Evolutionary conservation across 2,888 invertebrate genomes (phyloP), one percentile per base, ranked within the genome.

Genomic region (Tetranychus piercei): DNA sequence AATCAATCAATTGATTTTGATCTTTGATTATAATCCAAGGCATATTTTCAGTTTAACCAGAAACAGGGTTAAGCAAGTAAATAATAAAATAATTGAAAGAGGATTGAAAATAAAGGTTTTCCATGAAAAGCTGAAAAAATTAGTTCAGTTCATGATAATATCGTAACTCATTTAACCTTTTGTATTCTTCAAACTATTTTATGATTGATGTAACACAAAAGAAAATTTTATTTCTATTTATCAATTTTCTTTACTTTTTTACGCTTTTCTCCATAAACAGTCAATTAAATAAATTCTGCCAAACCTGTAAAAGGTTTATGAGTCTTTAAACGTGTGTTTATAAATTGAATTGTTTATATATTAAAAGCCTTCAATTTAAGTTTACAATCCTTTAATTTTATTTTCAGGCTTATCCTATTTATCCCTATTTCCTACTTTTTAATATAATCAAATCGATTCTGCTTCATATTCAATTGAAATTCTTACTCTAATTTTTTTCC

Each of bases 361-460:
- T 55, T 55, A 55, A 55, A 15, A 55, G 15, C 6, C 55, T 55
- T 55, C 55, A 15, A 55, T 55, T 55, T 15, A 15, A 55, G 9
- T 55, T 55, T 55, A 2, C 9, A 55, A 55, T 55, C 55, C 11
- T 55, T 6, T 55, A 55, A 55, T 55, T 55, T 55, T 34, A 34
- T 34, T 34, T 15, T 55, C 55, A 55, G 55, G 55, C 55, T 55
- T 55, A 55, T 55, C 55, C 55, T 55, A 9, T 55, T 55, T 55
- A 9, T 55, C 55, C 9, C 15, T 15, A 55, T 55, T 9, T 55
- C 55, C 15, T 55, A 9, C 15, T 55, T 55, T 55, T 55, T 5
- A 9, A 55, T 55, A 55, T 55, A 20, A 44, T 74, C 20, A 67
- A 74, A 44, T 66, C 74, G n/a, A 74, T 23, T 43, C 18, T 34